These are phyloP conservation scores for Pseudochirops cupreus DNA, from an alignment of 2,797 vertebrate genomes.

Conservation along the genomic window DNA sequence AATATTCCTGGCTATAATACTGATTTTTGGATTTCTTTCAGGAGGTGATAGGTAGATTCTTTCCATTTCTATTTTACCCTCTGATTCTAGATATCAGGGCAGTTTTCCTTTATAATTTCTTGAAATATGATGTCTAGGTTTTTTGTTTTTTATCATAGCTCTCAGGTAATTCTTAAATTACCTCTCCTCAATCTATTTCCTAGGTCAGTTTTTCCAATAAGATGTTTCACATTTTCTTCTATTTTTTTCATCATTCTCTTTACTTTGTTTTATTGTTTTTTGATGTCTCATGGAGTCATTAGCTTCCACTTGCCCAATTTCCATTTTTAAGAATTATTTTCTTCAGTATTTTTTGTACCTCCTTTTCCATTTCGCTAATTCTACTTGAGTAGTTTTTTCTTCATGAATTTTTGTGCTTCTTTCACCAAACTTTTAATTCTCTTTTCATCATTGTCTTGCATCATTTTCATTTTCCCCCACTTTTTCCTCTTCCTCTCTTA, in stretches of 20 bases:
- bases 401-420: too few relatives aligned
- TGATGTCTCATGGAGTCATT: background rate
- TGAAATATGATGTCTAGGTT: background rate
- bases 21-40: background rate
- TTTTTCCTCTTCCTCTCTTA: too few relatives aligned
- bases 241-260: background rate
- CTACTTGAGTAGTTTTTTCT: too few relatives aligned
- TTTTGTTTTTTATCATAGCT: background rate
- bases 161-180: background rate
- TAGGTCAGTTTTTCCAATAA: background rate
- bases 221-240: background rate
- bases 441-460: too few relatives aligned
- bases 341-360: background rate
- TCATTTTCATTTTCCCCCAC: too few relatives aligned
- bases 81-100: background rate
- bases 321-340: background rate
- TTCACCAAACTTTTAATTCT: too few relatives aligned
- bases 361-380: too few relatives aligned
- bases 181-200: background rate
- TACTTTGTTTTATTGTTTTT: background rate
- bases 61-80: background rate
- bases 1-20: background rate
- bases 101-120: background rate
- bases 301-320: background rate
- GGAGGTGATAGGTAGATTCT: background rate